These are phyloP conservation scores for Amphiura filiformis DNA, from an alignment of 35 echinoderm and acorn worm species.

Conservation along the genomic window DNA sequence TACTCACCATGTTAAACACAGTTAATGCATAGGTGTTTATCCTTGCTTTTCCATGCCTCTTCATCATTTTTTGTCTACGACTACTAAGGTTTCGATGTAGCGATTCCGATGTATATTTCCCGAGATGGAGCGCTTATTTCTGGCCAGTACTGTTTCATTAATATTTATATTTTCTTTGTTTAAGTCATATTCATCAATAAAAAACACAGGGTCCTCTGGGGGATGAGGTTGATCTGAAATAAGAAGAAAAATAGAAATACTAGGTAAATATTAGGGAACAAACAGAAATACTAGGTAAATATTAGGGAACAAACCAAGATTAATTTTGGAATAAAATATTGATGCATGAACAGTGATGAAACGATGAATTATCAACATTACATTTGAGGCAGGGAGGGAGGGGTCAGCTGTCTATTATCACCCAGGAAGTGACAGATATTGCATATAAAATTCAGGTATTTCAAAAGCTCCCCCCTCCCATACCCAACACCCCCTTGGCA, in stretches of 20 bases:
- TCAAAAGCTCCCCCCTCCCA: too few species aligned
- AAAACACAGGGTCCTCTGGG: conserved; percentile 62
- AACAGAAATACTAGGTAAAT: too few species aligned
- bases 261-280: too few species aligned
- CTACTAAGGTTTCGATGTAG: conserved; percentile 75
- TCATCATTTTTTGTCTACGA: conserved; percentile 81
- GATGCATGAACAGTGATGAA: too few species aligned
- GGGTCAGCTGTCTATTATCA: too few species aligned
- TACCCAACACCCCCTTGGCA: too few species aligned
- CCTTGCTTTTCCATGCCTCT: conserved; percentile 73
- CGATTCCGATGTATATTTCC: conserved; percentile 79
- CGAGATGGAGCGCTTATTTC: conserved; percentile 56
- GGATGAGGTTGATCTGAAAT: conserved; percentile 76
- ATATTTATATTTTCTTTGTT: background rate
- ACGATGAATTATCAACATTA: too few species aligned
- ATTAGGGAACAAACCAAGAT: too few species aligned
- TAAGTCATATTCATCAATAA: conserved; percentile 60
- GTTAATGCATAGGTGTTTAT: conserved; percentile 82
- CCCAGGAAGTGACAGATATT: too few species aligned
- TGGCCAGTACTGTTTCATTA: conserved; percentile 4
- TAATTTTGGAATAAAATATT: too few species aligned
- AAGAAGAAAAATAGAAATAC: conserved; percentile 13
- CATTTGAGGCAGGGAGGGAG: too few species aligned
- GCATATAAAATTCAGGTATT: too few species aligned
- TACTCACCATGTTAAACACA: conserved; percentile 80